Conservation (phyloP, 2,113 vertebrate genomes). For the Apodemus speciosus region DNA sequence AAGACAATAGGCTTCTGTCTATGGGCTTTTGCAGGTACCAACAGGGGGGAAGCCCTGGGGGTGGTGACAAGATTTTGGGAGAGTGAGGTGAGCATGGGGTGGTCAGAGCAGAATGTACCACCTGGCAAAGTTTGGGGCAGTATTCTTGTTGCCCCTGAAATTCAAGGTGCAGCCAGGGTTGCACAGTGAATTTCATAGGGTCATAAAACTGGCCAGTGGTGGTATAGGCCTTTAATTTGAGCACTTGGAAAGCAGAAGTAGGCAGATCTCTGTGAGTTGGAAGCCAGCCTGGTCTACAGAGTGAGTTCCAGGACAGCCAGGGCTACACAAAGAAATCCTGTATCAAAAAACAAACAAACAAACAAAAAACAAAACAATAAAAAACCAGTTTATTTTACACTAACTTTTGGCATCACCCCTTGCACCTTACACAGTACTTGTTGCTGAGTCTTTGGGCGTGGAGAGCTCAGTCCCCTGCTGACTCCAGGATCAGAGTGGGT, state of each 20-base stretch:
- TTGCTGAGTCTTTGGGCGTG: neutral
- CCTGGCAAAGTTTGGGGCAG: neutral
- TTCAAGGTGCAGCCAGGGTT: neutral
- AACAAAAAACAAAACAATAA: neutral
- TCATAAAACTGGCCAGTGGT: neutral
- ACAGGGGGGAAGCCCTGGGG: neutral
- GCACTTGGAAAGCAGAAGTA: neutral
- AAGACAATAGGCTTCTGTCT: neutral
- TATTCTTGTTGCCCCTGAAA: neutral
- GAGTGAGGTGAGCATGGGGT: no score
- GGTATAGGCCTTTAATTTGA: neutral
- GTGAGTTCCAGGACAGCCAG: neutral
- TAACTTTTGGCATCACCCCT: neutral
- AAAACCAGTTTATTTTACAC: neutral
- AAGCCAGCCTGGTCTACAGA: neutral
- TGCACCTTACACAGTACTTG: neutral
- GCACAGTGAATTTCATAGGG: fast-evolving
- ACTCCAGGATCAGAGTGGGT: neutral
- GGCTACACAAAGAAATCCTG: neutral
- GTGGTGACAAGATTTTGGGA: neutral
- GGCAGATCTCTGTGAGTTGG: neutral
- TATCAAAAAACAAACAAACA: neutral
- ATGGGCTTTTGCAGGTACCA: no score
- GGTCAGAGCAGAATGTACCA: neutral
- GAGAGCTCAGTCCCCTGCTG: neutral